A percentile compares a stretch with the other conserved stretches of the same genome.
phyloP scores from a whole-genome alignment of 2,113 vertebrate species.

The Cyprinodon tularosa region DNA sequence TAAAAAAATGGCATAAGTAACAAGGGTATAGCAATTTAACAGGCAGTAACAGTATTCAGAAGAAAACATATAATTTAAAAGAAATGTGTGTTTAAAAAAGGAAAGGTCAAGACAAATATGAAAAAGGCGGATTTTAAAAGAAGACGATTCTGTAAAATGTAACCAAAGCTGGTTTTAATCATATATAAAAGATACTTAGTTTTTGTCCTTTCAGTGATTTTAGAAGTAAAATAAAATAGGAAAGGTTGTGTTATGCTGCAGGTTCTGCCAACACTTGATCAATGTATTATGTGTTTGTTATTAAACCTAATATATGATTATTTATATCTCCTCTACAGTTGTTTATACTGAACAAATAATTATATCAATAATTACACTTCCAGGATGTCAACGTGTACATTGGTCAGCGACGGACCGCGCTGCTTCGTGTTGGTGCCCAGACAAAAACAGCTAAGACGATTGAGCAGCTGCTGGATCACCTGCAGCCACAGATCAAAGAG shows the following conservation, averaged over 20 bases:
- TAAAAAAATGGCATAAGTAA: no score
- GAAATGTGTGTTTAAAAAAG: no score
- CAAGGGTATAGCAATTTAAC: no score
- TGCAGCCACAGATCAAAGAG: constrained; percentile 77
- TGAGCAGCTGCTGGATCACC: constrained; percentile 72
- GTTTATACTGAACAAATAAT: neutral
- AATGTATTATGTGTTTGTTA: neutral
- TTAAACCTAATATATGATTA: neutral
- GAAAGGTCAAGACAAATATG: neutral
- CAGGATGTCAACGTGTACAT: constrained; percentile 85
- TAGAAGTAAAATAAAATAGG: neutral
- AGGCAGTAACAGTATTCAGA: no score
- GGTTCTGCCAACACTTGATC: no score
- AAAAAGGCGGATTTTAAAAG: no score
- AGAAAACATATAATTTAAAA: no score
- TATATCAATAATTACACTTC: neutral
- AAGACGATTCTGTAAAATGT: neutral
- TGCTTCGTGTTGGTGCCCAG: constrained; percentile 66
- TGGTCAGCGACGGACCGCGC: constrained; percentile 85
- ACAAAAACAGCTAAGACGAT: constrained; percentile 65
- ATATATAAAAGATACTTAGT: neutral
- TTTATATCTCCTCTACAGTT: neutral
- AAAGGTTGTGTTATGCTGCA: no score
- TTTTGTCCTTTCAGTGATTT: neutral
- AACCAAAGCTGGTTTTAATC: neutral